phyloP scores from a whole-genome alignment of 2,888 invertebrate genomes.

The Dicycla oo region DNA sequence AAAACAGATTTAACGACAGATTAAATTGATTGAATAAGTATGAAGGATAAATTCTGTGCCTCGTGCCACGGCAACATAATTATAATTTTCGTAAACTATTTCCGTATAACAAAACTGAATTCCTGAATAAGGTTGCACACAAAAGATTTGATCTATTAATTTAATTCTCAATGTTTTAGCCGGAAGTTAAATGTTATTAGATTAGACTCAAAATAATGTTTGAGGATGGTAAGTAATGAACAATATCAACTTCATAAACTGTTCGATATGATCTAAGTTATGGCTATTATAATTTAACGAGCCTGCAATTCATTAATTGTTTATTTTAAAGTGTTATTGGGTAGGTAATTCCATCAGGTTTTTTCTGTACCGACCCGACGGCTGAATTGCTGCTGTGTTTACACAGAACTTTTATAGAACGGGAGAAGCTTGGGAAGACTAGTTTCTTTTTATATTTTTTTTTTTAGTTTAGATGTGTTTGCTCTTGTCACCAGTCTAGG shows the following conservation, averaged over 20 bases:
- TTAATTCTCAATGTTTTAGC: constrained; percentile 3
- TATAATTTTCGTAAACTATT: constrained; percentile 26
- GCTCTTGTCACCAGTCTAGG: too few species aligned
- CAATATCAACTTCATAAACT: neutral
- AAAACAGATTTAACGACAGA: constrained; percentile 14
- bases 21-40: constrained; percentile 34
- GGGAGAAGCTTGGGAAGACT: too few species aligned
- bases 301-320: too few species aligned
- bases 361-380: neutral
- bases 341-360: neutral
- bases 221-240: constrained; percentile 11
- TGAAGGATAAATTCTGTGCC: constrained; percentile 36
- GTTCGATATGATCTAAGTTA: constrained; percentile 17
- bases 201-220: constrained; percentile 16
- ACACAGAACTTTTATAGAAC: neutral
- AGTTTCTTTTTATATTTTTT: too few species aligned
- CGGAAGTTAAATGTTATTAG: constrained; percentile 10
- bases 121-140: constrained; percentile 9
- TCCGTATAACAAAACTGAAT: constrained; percentile 38
- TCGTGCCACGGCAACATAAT: constrained; percentile 14
- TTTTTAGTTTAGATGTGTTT: too few species aligned
- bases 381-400: neutral
- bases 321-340: neutral
- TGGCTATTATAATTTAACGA: constrained; percentile 3
- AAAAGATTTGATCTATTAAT: constrained; percentile 31